Evolutionary conservation across 2,797 vertebrate species (phyloP).

Genomic region (Schizopygopsis pylzovi): DNA sequence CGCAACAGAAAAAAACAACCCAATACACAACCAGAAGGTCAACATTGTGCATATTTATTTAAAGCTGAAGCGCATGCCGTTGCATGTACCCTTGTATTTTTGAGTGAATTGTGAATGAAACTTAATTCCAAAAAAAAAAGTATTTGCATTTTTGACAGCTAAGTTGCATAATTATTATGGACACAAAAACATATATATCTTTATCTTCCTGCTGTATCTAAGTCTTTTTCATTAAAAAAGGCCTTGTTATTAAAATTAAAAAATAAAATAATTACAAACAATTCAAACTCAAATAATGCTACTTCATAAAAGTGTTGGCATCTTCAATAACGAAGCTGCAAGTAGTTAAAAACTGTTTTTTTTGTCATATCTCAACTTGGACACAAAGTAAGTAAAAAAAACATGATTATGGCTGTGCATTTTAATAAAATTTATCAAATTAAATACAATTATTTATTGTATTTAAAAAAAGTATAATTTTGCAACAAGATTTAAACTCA

Average conservation of each 20-base stretch:
- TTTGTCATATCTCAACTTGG: too few species aligned
- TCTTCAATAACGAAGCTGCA: too few species aligned
- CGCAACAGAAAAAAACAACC: slow-evolving; percentile 16
- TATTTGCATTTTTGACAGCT: too few species aligned
- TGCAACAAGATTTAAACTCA: background rate
- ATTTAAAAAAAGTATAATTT: background rate
- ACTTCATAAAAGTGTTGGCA: too few species aligned
- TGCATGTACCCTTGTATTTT: background rate
- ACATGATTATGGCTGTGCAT: background rate
- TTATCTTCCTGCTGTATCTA: too few species aligned
- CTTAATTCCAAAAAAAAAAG: background rate
- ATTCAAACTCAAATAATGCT: too few species aligned
- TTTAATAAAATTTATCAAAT: background rate
- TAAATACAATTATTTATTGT: background rate
- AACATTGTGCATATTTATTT: slow-evolving; percentile 2
- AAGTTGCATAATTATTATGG: background rate
- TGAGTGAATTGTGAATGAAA: background rate
- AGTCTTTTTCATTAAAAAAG: too few species aligned
- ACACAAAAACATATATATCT: too few species aligned
- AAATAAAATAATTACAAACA: too few species aligned
- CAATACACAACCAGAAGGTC: slow-evolving; percentile 24
- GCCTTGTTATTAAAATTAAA: too few species aligned
- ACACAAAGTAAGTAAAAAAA: background rate
- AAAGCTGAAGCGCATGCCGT: background rate
- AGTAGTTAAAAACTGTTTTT: too few species aligned